Evolutionary conservation across 1,140 invertebrate species (phyloP), one percentile per base, ranked within the genome.

Genomic region (Pinna nobilis): DNA sequence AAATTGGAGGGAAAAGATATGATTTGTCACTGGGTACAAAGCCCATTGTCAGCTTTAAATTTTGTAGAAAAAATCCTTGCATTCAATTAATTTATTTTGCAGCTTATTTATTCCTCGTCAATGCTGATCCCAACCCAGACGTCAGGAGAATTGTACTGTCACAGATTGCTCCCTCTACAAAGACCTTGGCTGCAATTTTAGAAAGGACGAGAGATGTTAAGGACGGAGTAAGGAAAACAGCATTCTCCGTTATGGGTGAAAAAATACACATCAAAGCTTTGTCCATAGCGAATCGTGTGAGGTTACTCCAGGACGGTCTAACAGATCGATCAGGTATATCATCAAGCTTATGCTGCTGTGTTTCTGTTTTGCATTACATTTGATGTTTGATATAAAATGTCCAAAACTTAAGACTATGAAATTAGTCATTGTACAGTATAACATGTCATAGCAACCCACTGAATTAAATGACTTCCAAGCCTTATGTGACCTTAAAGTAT

Each of bases 21-120:
- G n/a, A n/a, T n/a, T n/a, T n/a, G n/a, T n/a, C n/a, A n/a, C n/a
- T n/a, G n/a, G n/a, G n/a, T n/a, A n/a, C n/a, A n/a, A n/a, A n/a
- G n/a, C n/a, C n/a, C n/a, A n/a, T n/a, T n/a, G n/a, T n/a, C n/a
- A n/a, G n/a, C n/a, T n/a, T n/a, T n/a, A n/a, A n/a, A n/a, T n/a
- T n/a, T n/a, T n/a, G n/a, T n/a, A 2, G 2, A 47, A 47, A 47
- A 47, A 47, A 47, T 47, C 20, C 15, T 47, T 15, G 44, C 20
- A 47, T 47, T 47, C 44, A 47, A 47, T 35, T 59, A 5, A 70
- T 65, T 77, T 50, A 5, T 30, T 51, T 71, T 86, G 18, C 81
- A 91, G 92, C 94, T 0, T 96, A 94, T 82, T 86, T 94, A n/a
- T 95, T 93, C 84, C 93, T 96, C 73, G 90, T 96, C 83, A 90